Base-by-base conservation (phyloP, 2,113 vertebrate species). In the Pontoporia blainvillei region DNA sequence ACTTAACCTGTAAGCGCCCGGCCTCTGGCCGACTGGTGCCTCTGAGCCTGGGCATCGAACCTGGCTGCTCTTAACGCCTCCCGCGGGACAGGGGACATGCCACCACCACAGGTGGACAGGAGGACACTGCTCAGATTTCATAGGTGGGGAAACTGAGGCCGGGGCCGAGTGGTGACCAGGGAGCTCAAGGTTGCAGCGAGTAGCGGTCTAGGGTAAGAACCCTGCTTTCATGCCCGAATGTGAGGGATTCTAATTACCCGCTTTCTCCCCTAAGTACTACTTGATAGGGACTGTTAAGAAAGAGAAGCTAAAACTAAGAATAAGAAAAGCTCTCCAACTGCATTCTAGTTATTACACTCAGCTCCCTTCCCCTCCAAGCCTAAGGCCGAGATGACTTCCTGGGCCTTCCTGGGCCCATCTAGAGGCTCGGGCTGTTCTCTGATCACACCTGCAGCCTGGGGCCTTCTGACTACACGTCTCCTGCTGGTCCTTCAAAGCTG, bases 1-100 rank as follows among this genome's bases (percentile, higher is more conserved):
- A 91, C 94, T 97, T 97, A 95, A 97, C 96, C 90, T 98, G 97
- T 94, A 85, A 93, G 31, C 91, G 89, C 91, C 91, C 78, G 71
- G 78, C 75, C 95, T 86, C 20, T 62, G 72, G 92, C 75, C 89
- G 97, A 81, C 49, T 96, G 96, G 97, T 95, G 82, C 46, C 31
- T 5, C 2, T 9, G 69, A 25, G 8, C 79, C 41, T 15, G 1
- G 10, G 23, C 52, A 17, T 1, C 0, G 2, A 1, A 10, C 9
- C 34, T 36, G 54, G 54, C 17, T 46, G 57, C 84, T 52, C 52
- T 49, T 39, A 61, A 2, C 15, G 2, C 31, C 46, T 41, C 73
- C 39, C 23, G 14, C 1, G 8, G 27, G 15, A 23, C 44, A 27
- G 10, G 46, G 52, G 71, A 27, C 2, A 31, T 1, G 0, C 20